A percentile compares a stretch with the other conserved stretches of the same genome.
Evolutionary conservation across 2,797 vertebrate genomes (phyloP).

Genomic region (Balearica regulorum): DNA sequence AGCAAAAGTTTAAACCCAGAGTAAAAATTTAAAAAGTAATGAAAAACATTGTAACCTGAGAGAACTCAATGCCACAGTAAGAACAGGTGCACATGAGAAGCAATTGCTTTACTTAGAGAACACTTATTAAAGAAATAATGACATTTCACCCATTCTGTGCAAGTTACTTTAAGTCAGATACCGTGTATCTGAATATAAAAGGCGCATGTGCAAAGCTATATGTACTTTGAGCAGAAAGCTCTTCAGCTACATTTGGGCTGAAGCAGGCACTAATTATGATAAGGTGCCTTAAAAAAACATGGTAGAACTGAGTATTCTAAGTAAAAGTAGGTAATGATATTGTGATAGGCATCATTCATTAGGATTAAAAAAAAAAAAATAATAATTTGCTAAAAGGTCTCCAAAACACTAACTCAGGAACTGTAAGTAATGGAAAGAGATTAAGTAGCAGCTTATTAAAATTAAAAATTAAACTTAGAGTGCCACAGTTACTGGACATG

Average conservation of each 20-base stretch:
- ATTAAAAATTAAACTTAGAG: background rate
- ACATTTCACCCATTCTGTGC: background rate
- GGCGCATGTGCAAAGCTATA: background rate
- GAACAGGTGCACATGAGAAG: background rate
- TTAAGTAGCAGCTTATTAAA: background rate
- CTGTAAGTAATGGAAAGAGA: background rate
- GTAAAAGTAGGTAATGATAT: background rate
- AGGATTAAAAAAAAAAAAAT: background rate
- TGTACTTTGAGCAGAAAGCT: background rate
- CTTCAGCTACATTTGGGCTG: background rate
- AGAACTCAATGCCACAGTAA: background rate
- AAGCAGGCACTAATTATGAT: background rate
- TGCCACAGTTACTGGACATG: background rate
- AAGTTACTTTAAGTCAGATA: background rate
- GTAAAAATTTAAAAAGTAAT: background rate
- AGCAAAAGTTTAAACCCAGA: background rate
- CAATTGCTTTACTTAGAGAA: background rate
- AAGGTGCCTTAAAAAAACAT: background rate
- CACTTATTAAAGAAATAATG: background rate
- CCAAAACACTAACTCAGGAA: background rate
- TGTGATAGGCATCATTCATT: background rate
- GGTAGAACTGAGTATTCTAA: background rate
- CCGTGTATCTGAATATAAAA: background rate
- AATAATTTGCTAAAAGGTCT: background rate
- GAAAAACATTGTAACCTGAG: background rate